Conservation (phyloP, 2,113 vertebrate species). For the Cygnus buccinator region DNA sequence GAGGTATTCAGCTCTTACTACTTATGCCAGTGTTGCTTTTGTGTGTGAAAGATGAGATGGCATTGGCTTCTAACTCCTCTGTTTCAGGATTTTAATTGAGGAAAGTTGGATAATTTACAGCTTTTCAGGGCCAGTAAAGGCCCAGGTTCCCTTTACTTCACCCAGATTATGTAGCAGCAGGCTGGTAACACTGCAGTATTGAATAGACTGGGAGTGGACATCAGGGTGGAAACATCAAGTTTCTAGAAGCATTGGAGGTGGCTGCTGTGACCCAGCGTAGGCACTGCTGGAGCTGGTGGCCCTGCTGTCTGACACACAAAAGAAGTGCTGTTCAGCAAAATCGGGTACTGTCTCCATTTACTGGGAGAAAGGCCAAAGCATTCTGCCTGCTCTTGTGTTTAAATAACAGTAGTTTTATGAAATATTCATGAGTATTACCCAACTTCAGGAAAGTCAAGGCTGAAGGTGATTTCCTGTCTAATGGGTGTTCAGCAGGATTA, state of each 20-base stretch:
- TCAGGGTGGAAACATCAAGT: not conserved
- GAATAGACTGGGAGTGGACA: not conserved
- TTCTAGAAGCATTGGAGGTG: not conserved
- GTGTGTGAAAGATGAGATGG: not conserved
- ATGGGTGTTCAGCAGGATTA: not conserved
- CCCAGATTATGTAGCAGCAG: not conserved
- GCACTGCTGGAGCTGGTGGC: not conserved
- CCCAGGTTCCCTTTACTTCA: not conserved
- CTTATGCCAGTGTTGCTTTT: not conserved
- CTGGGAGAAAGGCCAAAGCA: not conserved
- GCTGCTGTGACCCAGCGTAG: not conserved
- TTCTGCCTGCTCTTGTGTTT: not conserved
- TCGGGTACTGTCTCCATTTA: rapidly evolving
- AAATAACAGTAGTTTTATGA: not conserved
- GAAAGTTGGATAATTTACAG: not conserved
- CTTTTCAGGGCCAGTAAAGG: not conserved
- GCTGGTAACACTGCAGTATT: not conserved
- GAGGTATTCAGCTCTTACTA: not conserved
- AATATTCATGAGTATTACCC: not conserved
- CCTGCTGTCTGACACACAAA: not conserved
- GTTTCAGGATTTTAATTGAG: not conserved
- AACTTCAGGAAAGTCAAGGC: not conserved
- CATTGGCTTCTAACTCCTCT: not conserved
- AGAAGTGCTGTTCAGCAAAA: not conserved
- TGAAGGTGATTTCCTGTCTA: not conserved